Evolutionary conservation across 2,113 vertebrate genomes (phyloP).

Genomic region (Barnardius zonarius): DNA sequence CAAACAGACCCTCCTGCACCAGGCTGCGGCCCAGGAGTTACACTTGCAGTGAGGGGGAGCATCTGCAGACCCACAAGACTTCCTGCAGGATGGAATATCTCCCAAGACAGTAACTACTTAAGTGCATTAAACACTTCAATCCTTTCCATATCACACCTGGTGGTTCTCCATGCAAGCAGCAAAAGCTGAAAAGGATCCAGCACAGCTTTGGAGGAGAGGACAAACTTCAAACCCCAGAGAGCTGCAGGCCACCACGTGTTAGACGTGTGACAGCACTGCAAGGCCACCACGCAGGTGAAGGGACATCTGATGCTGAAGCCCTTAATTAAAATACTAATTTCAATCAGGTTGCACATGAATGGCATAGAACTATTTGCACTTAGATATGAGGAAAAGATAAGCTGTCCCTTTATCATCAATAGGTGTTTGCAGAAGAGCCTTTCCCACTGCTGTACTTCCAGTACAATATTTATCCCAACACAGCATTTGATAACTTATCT

Average conservation of each 20-base stretch:
- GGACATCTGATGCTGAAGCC: background rate
- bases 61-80: background rate
- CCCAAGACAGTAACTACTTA: background rate
- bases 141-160: background rate
- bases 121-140: background rate
- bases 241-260: background rate
- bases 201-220: background rate
- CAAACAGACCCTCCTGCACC: background rate
- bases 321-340: slow-evolving; percentile 23
- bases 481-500: slow-evolving; percentile 2
- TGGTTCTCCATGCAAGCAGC: background rate
- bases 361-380: background rate
- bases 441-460: background rate
- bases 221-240: background rate
- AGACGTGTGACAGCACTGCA: too few relatives aligned
- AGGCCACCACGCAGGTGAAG: background rate
- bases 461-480: background rate
- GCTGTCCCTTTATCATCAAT: background rate
- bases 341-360: background rate
- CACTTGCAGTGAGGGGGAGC: background rate
- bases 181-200: background rate
- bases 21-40: background rate
- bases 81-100: background rate
- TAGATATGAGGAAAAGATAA: background rate
- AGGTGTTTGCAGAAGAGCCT: slow-evolving; percentile 18